Evolutionary conservation across 2,113 vertebrate species (phyloP), one percentile per base, ranked within the genome.

Genomic region (Sinosuthora webbiana): DNA sequence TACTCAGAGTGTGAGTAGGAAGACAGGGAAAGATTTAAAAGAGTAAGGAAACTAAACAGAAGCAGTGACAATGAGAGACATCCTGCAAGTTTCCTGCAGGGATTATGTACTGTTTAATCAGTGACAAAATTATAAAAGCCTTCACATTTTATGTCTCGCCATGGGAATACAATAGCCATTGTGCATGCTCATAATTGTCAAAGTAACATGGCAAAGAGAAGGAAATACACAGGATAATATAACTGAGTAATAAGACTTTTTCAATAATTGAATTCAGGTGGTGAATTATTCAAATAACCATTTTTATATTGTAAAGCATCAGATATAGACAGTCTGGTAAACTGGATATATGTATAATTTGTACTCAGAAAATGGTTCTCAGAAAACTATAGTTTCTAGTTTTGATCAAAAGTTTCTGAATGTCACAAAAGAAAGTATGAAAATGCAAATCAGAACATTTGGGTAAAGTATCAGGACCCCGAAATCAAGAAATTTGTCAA

Each of bases 51-150:
- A 30, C 23, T 81, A 63, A 78, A 84, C 19, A 67, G 64, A 83
- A 78, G 18, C n/a, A 70, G 22, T 39, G 24, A 59, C 42, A 91
- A 75, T 70, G 44, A 93, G 57, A 53, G 27, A 78, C 16, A 82
- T 67, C 33, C 56, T 63, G 17, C 56, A 55, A 75, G 22, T 60
- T 95, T 91, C 41, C 42, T 78, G 63, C 1, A 1, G 56, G 30
- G 90, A 73, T 91, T 75, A 64, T 23, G n/a, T 56, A 78, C 93
- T 95, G 94, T 87, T 87, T 94, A 79, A 91, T 87, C 44, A 91
- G 37, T 75, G 74, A 82, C 39, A 84, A 87, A 89, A 93, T 68
- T 89, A 47, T n/a, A 79, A 47, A 13, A 83, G 64, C 22, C 87
- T 94, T 37, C n/a, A 82, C 19, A 79, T 94, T 89, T 87, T 57